Base-by-base conservation (phyloP, 2,888 invertebrate genomes). In the Apamea anceps region DNA sequence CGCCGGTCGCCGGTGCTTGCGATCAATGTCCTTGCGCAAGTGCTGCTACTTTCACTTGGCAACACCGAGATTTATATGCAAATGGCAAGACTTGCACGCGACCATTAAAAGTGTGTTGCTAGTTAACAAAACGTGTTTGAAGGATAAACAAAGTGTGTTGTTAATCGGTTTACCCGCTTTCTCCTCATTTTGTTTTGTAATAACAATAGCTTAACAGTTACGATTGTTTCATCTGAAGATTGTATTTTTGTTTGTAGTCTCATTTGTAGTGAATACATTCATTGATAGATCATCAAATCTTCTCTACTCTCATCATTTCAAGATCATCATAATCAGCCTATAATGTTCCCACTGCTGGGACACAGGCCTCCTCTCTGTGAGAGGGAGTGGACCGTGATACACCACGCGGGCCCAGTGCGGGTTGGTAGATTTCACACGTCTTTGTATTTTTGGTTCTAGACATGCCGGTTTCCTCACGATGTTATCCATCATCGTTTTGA, bases 21-120 rank as follows among this genome's bases (percentile, higher is more conserved):
- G 80, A 84, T 80, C 85, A 82, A 79, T 83, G 88, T 89, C 87
- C 90, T 90, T 88, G 84, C 82, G 62, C 77, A 81, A 83, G 63
- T 63, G 75, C 66, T 25, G 65, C 62, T 71, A 90, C 91, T 91
- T 91, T 91, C 91, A 87, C 91, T 91, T 74, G 54, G 79, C 68
- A 88, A 82, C 88, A 82, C 71, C 71, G 82, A 86, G 89, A 89
- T 87, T 89, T 87, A 80, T 87, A 89, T 89, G 89, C 85, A 83
- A 90, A 91, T 91, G 77, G 68, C 66, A n/a, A 66, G 57, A 85
- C 45, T 75, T 54, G 73, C 86, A 82, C 87, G 82, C 72, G 70
- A 73, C 63, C n/a, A 70, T 76, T 83, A 75, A 72, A 71, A 72
- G 45, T 25, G 67, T 84, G 81, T 76, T 85, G 81, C 72, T 60